A percentile compares a stretch with the other conserved stretches of the same genome.
These are phyloP conservation scores for Mythimna lalbum DNA, from an alignment of 2,888 invertebrate species.

Conservation along the genomic window DNA sequence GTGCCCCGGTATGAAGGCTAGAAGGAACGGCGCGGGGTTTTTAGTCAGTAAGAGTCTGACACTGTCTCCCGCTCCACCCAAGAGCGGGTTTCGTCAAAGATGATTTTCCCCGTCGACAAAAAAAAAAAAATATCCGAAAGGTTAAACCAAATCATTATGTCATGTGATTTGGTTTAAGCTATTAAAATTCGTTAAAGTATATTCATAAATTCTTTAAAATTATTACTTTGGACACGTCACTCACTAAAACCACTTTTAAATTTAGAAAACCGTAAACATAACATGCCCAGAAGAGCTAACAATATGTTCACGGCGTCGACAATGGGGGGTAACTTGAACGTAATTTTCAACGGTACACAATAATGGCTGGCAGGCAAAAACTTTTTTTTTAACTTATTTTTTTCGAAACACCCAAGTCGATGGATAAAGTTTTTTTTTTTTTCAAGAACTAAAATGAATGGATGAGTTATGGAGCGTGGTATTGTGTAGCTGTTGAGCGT, in stretches of 20 bases:
- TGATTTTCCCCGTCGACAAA: too few species aligned
- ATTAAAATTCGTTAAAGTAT: not conserved
- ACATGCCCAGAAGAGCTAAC: not conserved
- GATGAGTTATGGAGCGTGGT: conserved; percentile 52
- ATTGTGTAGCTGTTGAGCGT: conserved; percentile 41
- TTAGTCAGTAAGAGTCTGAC: too few species aligned
- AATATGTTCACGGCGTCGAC: conserved; percentile 50
- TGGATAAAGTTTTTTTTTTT: conserved; percentile 26
- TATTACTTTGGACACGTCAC: not conserved
- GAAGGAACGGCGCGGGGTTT: too few species aligned
- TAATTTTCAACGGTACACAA: conserved; percentile 66
- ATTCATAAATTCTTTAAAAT: not conserved
- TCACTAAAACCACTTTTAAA: conserved; percentile 4
- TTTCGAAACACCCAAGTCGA: conserved; percentile 56
- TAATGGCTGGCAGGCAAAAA: conserved; percentile 38
- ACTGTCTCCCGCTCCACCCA: too few species aligned
- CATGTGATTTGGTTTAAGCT: too few species aligned
- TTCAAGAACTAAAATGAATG: conserved; percentile 42
- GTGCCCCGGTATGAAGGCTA: too few species aligned
- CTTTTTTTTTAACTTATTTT: conserved; percentile 24
- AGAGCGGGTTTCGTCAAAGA: too few species aligned
- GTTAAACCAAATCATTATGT: too few species aligned
- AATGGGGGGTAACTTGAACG: conserved; percentile 39
- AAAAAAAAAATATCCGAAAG: too few species aligned
- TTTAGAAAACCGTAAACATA: conserved; percentile 15